Evolutionary conservation across 2,113 vertebrate genomes (phyloP).

Genomic region (Bos taurus): DNA sequence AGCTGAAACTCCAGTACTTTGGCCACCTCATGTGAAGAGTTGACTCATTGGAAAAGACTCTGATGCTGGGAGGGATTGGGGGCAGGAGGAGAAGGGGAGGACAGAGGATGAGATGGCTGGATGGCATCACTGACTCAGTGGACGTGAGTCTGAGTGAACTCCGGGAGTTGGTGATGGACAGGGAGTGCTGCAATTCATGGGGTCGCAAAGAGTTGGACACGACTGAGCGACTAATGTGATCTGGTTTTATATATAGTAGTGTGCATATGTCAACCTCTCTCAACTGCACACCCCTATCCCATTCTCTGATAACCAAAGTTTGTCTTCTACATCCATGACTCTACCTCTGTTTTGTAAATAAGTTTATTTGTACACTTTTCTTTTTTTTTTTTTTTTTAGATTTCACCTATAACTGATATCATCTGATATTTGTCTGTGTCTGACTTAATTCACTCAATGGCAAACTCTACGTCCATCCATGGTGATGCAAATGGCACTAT

Average conservation of each 20-base stretch:
- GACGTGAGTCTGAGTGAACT: no score
- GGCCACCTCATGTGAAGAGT: no score
- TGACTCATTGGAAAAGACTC: no score
- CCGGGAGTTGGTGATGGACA: no score
- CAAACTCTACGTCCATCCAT: neutral
- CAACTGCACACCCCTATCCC: neutral
- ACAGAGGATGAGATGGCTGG: no score
- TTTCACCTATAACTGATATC: neutral
- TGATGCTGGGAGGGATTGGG: no score
- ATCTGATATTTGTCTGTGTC: neutral
- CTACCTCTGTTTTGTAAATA: neutral
- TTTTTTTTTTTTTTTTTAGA: neutral
- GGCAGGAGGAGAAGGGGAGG: no score
- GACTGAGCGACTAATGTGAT: no score
- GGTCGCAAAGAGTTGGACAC: no score
- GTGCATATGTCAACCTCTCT: neutral
- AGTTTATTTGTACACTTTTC: neutral
- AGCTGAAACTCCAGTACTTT: no score
- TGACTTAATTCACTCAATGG: neutral
- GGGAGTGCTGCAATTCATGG: no score
- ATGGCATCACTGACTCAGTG: no score
- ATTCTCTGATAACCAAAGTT: neutral
- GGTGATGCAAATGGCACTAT: neutral
- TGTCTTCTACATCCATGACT: neutral
- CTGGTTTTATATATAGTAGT: neutral